Percentiles rank a stretch among this genome's conserved stretches.
phyloP scores from a whole-genome alignment of 2,888 invertebrate species.

The Meteorus cinctellus region DNA sequence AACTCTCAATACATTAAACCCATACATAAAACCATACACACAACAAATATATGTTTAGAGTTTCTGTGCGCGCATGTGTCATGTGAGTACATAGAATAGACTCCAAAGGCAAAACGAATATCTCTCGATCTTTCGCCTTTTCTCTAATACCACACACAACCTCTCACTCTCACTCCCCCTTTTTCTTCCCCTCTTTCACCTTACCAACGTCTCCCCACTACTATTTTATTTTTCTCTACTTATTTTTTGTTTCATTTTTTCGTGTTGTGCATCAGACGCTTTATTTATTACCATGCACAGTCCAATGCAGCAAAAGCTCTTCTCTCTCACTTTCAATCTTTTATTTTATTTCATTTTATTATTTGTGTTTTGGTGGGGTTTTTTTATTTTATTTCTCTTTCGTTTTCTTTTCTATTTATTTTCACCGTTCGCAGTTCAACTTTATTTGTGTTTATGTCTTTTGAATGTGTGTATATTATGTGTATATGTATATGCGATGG shows the following conservation, averaged over 20 bases:
- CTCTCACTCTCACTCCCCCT: slow-evolving; percentile 33
- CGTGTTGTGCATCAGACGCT: slow-evolving; percentile 34
- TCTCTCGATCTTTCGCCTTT: slow-evolving; percentile 13
- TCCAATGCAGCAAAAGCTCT: slow-evolving; percentile 29
- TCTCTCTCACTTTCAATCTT: background rate
- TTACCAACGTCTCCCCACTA: too few species aligned
- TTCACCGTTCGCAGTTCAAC: slow-evolving; percentile 15
- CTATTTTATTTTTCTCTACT: too few species aligned
- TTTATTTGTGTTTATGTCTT: slow-evolving; percentile 36
- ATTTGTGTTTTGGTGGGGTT: too few species aligned
- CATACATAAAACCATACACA: background rate
- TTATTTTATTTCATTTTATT: slow-evolving; percentile 8
- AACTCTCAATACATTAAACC: background rate
- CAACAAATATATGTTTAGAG: background rate
- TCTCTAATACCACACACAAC: slow-evolving; percentile 25
- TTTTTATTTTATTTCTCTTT: background rate
- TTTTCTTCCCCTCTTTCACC: background rate
- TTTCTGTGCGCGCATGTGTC: background rate
- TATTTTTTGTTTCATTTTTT: slow-evolving; percentile 18
- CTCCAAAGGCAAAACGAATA: background rate
- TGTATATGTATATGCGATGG: slow-evolving; percentile 18
- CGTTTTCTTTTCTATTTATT: slow-evolving; percentile 19
- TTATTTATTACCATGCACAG: slow-evolving; percentile 40
- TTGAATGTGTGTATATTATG: slow-evolving; percentile 44
- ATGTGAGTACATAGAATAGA: background rate